phyloP scores from a whole-genome alignment of 2,113 vertebrate genomes.

The Apteryx mantelli region DNA sequence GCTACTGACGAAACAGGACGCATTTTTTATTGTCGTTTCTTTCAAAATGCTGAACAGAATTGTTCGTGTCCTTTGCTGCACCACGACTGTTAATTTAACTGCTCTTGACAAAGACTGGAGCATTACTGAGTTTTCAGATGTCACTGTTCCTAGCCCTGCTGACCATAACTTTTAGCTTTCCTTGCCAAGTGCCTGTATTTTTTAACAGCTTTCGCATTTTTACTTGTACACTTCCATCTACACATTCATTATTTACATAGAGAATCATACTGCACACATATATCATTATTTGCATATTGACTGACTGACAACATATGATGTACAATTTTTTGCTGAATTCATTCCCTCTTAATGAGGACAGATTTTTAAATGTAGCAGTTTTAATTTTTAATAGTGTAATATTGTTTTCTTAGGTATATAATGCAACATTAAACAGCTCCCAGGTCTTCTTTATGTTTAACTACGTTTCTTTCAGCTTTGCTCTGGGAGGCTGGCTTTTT shows the following conservation, averaged over 20 bases:
- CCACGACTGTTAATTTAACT: accelerated
- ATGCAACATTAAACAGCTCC: neutral
- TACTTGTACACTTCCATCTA: accelerated
- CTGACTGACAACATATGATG: accelerated
- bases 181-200: neutral
- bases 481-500: neutral
- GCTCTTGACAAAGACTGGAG: neutral
- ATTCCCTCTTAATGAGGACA: accelerated
- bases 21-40: neutral
- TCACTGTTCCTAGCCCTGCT: neutral
- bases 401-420: neutral
- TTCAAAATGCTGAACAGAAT: neutral
- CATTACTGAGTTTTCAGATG: accelerated
- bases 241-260: accelerated
- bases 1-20: accelerated
- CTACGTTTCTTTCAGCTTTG: neutral
- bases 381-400: neutral
- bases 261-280: accelerated
- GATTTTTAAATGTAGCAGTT: neutral
- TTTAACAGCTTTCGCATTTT: neutral
- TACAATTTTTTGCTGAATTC: neutral
- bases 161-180: accelerated
- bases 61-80: accelerated
- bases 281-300: accelerated
- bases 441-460: neutral